Base-by-base conservation (phyloP, 2,888 invertebrate species). In the Sericinus montela region DNA sequence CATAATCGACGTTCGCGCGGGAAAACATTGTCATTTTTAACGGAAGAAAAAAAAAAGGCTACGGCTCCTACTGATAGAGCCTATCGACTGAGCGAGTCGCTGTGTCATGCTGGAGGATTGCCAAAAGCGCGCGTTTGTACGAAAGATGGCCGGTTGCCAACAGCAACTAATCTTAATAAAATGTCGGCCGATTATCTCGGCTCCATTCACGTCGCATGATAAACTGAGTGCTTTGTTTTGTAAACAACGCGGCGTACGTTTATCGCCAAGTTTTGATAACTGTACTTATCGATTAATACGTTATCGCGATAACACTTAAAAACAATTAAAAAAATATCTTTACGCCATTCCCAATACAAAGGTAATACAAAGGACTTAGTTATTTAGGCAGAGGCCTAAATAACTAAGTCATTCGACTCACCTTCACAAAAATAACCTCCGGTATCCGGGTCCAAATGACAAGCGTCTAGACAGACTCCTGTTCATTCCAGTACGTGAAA, bases 1-100 rank as follows among this genome's bases (percentile, higher is more conserved):
- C 86, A 85, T 86, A 63, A 65, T 63, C 80, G 65, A 65, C 69
- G 69, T 77, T 75, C 55, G 73, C 69, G 72, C 68, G 76, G 60
- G 67, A 71, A 72, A 71, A 54, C 85, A 84, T 85, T 71, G 59
- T 75, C n/a, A 7, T 9, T n/a, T 6, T 19, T 10, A 15, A n/a
- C n/a, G n/a, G n/a, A n/a, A 19, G 32, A 42, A 23, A 37, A 37
- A 15, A 10, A 11, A 29, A 45, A 42, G 45, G 42, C 41, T 38
- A 29, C n/a, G 43, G 42, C 25, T 52, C 50, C 48, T 50, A 61
- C 56, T 55, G 62, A 65, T 62, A 65, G 66, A 67, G 72, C 67
- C 67, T 65, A 64, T 69, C 67, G 75, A 75, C 75, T 75, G 80
- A 62, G 59, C 52, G 51, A 44, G 54, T 53, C 53, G 72, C 63